phyloP scores from a whole-genome alignment of 2,113 vertebrate genomes.

The Anguilla japonica region DNA sequence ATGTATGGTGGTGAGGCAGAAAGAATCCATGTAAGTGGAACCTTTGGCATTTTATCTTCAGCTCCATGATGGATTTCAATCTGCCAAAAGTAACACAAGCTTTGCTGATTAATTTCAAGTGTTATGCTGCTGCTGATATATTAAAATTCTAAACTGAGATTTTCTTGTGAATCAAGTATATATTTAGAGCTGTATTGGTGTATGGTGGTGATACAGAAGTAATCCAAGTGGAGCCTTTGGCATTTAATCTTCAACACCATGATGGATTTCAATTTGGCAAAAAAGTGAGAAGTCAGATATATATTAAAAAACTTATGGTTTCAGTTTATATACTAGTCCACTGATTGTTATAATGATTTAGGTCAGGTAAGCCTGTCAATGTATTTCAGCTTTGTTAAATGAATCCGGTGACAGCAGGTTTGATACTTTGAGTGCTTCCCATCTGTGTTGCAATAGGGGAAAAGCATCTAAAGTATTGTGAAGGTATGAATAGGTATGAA shows the following conservation, averaged over 20 bases:
- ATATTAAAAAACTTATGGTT: not conserved
- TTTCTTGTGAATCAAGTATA: not conserved
- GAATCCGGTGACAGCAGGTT: not conserved
- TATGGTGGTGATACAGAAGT: not conserved
- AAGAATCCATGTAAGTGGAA: not conserved
- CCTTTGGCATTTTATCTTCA: not conserved
- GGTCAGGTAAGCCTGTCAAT: not conserved
- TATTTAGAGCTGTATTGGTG: not conserved
- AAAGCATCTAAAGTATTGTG: not conserved
- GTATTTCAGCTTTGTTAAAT: not conserved
- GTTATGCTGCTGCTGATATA: not conserved
- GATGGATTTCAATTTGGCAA: not conserved
- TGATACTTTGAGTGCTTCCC: not conserved
- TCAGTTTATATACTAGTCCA: not conserved
- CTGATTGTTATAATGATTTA: not conserved
- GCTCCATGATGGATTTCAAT: not conserved
- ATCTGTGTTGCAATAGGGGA: not conserved
- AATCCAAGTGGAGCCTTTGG: not conserved
- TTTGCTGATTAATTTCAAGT: not conserved
- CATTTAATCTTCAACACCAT: not conserved
- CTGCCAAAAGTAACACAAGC: not conserved
- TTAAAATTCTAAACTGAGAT: not conserved
- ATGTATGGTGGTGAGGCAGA: not conserved
- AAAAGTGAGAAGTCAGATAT: too few relatives aligned
- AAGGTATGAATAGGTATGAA: not conserved